Percentiles rank a stretch among this genome's conserved stretches.
Conservation (phyloP, 2,888 invertebrate species). For the Lamellibrachia columna region DNA sequence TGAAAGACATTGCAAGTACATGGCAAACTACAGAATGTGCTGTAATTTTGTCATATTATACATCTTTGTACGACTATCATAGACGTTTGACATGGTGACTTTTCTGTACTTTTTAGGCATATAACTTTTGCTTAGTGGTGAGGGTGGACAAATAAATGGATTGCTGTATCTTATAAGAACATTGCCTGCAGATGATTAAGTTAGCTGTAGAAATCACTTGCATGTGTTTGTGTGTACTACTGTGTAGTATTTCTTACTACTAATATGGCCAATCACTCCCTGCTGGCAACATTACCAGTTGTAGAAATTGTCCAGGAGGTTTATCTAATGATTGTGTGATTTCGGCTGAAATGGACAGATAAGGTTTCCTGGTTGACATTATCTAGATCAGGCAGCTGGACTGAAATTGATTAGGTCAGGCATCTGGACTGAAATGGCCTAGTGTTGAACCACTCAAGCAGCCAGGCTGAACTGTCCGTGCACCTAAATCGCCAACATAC, state of each 20-base stretch:
- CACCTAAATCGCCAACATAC: no score
- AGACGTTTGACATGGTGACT: background rate
- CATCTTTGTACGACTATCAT: background rate
- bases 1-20: background rate
- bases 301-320: background rate
- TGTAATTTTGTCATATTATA: background rate
- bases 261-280: background rate
- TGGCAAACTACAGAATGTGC: background rate
- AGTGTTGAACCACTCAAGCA: background rate
- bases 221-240: background rate
- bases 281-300: background rate
- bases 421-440: background rate
- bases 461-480: background rate
- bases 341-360: background rate
- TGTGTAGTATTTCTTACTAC: constrained; percentile 1
- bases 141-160: background rate
- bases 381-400: background rate
- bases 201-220: background rate
- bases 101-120: background rate
- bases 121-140: background rate
- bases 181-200: background rate
- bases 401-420: background rate
- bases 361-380: background rate
- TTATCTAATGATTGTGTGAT: background rate
- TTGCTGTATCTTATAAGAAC: background rate